Evolutionary conservation across 2,888 invertebrate species (phyloP).

Genomic region (Campoplex capitator): DNA sequence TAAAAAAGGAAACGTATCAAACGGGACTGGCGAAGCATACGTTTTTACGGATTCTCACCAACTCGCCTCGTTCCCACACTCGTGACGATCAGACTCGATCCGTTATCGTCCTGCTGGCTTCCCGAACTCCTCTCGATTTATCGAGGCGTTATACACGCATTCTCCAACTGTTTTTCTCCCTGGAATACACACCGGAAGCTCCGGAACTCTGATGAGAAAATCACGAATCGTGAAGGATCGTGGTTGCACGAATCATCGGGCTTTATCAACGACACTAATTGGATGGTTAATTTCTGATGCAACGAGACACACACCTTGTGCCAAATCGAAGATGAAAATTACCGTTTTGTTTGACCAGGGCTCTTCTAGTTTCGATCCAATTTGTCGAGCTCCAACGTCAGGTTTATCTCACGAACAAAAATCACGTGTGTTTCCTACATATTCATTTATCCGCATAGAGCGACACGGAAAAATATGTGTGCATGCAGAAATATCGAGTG

Average conservation of each 20-base stretch:
- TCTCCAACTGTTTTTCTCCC: constrained; percentile 4
- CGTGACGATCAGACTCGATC: constrained; percentile 72
- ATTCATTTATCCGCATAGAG: not conserved
- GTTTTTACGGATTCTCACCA: constrained; percentile 31
- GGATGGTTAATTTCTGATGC: not conserved
- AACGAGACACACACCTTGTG: not conserved
- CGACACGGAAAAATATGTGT: constrained; percentile 2
- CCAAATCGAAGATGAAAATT: not conserved
- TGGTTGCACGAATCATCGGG: not conserved
- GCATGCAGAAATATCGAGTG: constrained; percentile 24
- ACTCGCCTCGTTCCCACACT: constrained; percentile 13
- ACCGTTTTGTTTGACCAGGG: not conserved
- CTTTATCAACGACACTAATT: not conserved
- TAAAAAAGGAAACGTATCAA: constrained; percentile 23
- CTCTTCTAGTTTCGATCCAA: not conserved
- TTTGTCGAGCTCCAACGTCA: not conserved
- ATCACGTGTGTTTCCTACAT: not conserved
- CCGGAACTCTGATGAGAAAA: not conserved
- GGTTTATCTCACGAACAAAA: not conserved
- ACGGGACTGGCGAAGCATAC: constrained; percentile 55
- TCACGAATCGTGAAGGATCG: not conserved
- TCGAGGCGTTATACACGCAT: too few species aligned
- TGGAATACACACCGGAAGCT: not conserved
- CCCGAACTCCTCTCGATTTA: not conserved
- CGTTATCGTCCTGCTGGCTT: constrained; percentile 61